Conservation (phyloP, 2,888 invertebrate species). For the Sphaerophoria taeniata region DNA sequence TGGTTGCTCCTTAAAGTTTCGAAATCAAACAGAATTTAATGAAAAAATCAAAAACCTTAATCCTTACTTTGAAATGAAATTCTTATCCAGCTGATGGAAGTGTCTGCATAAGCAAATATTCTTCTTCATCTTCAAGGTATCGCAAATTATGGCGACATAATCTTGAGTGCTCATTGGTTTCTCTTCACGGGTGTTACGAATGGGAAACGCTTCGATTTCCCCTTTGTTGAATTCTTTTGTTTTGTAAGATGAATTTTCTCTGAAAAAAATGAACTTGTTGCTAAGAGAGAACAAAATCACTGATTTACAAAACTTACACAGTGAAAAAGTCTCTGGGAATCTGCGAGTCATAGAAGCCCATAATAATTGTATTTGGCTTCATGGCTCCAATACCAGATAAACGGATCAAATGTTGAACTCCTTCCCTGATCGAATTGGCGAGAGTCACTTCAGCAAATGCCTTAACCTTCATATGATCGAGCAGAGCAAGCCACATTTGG, state of each 20-base stretch:
- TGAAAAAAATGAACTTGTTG: constrained; percentile 46
- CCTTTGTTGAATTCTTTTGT: constrained; percentile 85
- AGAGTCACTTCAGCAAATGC: constrained; percentile 98
- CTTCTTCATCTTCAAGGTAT: constrained; percentile 96
- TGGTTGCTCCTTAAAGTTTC: constrained; percentile 80
- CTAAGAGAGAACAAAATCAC: neutral
- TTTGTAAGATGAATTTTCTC: constrained; percentile 86
- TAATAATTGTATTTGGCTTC: constrained; percentile 98
- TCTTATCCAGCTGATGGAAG: constrained; percentile 93
- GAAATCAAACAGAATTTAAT: no score
- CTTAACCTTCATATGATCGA: constrained; percentile 97
- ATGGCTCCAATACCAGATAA: constrained; percentile 98
- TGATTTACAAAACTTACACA: constrained; percentile 83
- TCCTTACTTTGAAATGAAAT: constrained; percentile 87
- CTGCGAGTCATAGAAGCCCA: constrained; percentile 95
- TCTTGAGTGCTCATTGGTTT: constrained; percentile 85
- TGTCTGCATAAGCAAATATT: constrained; percentile 97
- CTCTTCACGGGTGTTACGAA: constrained; percentile 83
- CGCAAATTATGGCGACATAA: constrained; percentile 93
- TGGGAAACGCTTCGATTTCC: constrained; percentile 84
- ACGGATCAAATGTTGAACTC: constrained; percentile 95
- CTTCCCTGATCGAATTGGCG: constrained; percentile 92
- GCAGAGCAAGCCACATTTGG: constrained; percentile 95
- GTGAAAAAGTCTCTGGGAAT: constrained; percentile 91
- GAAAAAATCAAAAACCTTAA: neutral